Base-by-base conservation (phyloP, 1,140 invertebrate species). In the Cheumatopsyche charites region DNA sequence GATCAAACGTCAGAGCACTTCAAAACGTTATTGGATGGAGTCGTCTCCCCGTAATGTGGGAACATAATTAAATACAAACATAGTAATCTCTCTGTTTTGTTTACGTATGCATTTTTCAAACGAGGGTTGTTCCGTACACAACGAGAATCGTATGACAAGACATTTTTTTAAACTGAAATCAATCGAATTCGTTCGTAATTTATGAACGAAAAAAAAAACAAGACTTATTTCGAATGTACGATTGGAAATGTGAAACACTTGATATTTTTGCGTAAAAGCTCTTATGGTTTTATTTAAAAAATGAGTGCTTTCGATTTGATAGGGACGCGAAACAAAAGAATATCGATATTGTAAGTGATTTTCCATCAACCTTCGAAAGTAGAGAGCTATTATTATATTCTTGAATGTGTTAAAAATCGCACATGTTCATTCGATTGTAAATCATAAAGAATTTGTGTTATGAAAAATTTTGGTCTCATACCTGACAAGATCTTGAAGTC, bases 401-500 rank as follows among this genome's bases (percentile, higher is more conserved):
- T 23, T 25, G 13, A 36, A 36, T 36, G 29, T 36, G 9, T 36
- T n/a, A 36, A 36, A 3, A 9, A 4, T 36, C 9, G 29, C 29
- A 36, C 29, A 36, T 36, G 29, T 36, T 36, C 29, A 9, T 36
- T 36, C 29, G 9, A 4, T 4, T 36, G 29, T 36, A 49, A 49
- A 49, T 49, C 13, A 13, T 49, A 15, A 5, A n/a, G 13, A 15
- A 49, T 49, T 4, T 49, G 19, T 49, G n/a, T n/a, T n/a, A 49
- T 5, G 19, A 49, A 49, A 49, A 49, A 5, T 49, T 19, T 21
- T 7, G 13, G n/a, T 52, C 17, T 77, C 82, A 79, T 76, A 84
- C 83, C 82, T 84, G 36, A 85, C 79, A 4, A 84, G 78, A 74
- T 85, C 84, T 66, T 83, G 82, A 21, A 85, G 69, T 70, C 83